Evolutionary conservation across 2,888 invertebrate genomes (phyloP).

Genomic region (Ypsolopha scabrella): DNA sequence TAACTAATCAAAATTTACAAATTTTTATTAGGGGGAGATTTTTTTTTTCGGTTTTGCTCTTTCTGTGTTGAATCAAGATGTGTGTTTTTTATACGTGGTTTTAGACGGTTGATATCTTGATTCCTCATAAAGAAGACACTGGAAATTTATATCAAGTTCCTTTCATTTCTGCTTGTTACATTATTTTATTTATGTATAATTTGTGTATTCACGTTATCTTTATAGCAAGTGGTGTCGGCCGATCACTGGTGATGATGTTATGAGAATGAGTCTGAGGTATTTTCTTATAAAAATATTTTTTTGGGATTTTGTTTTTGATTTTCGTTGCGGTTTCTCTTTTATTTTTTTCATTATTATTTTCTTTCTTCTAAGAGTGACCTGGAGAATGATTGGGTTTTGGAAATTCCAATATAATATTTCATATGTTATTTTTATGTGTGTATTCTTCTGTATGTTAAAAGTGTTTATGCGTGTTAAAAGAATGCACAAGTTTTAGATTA

Average conservation of each 20-base stretch:
- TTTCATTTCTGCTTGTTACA: conserved; percentile 13
- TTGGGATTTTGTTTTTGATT: conserved; percentile 16
- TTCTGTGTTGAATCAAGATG: conserved; percentile 10
- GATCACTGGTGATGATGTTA: conserved; percentile 81
- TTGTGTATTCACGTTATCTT: conserved; percentile 12
- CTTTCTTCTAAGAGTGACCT: not conserved
- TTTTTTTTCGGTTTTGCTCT: conserved; percentile 3
- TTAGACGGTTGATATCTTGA: not conserved
- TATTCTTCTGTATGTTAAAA: not conserved
- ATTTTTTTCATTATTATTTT: not conserved
- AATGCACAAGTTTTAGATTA: conserved; percentile 7
- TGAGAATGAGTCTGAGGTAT: conserved; percentile 83
- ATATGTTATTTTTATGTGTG: not conserved
- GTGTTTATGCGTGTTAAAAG: conserved; percentile 14
- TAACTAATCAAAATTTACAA: conserved; percentile 14
- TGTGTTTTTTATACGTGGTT: not conserved
- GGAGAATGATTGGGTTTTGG: not conserved
- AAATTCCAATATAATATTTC: not conserved
- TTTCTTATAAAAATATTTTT: conserved; percentile 10
- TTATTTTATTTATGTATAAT: conserved; percentile 7
- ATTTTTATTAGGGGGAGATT: conserved; percentile 6
- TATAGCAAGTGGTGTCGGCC: conserved; percentile 68
- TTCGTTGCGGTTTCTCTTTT: conserved; percentile 13
- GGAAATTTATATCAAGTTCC: not conserved
- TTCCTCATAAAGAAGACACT: no score